A percentile compares a stretch with the other conserved stretches of the same genome.
phyloP scores from a whole-genome alignment of 2,888 invertebrate genomes.

The Ypsolopha scabrella region DNA sequence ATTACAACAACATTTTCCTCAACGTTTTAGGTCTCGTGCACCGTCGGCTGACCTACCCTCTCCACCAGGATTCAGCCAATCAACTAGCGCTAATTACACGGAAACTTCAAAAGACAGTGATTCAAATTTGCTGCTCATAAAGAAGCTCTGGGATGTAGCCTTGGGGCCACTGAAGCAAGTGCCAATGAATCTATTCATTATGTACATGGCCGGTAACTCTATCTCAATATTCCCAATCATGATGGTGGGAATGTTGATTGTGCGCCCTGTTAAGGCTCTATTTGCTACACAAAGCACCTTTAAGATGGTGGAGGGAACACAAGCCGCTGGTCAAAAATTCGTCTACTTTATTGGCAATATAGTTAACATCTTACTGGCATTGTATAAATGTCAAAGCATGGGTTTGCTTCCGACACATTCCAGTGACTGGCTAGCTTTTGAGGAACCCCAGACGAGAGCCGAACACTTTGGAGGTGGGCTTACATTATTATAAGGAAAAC shows the following conservation, averaged over 20 bases:
- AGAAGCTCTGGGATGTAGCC: slow-evolving; percentile 97
- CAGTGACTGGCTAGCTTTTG: slow-evolving; percentile 98
- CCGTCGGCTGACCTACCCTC: slow-evolving; percentile 50
- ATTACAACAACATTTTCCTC: neutral
- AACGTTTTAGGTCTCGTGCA: slow-evolving; percentile 31
- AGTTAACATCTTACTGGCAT: slow-evolving; percentile 89
- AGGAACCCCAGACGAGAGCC: slow-evolving; percentile 87
- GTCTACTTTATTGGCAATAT: slow-evolving; percentile 95
- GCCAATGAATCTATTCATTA: slow-evolving; percentile 99
- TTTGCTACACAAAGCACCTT: slow-evolving; percentile 91
- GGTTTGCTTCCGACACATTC: slow-evolving; percentile 96
- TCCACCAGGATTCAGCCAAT: slow-evolving; percentile 88
- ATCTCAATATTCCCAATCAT: slow-evolving; percentile 99
- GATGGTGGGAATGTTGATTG: slow-evolving; percentile 99
- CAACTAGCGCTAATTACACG: slow-evolving; percentile 76
- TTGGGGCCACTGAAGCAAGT: slow-evolving; percentile 95
- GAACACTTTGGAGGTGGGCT: slow-evolving; percentile 90
- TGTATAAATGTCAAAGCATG: slow-evolving; percentile 99
- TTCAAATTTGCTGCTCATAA: slow-evolving; percentile 86
- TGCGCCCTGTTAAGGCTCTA: slow-evolving; percentile 95
- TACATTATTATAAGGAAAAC: slow-evolving; percentile 61
- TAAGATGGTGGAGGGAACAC: slow-evolving; percentile 94
- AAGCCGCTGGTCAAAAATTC: slow-evolving; percentile 90
- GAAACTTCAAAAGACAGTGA: slow-evolving; percentile 88
- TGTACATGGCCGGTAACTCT: slow-evolving; percentile 99